Conservation (phyloP, 2,888 invertebrate species). For the Cyrtodaria siliqua region DNA sequence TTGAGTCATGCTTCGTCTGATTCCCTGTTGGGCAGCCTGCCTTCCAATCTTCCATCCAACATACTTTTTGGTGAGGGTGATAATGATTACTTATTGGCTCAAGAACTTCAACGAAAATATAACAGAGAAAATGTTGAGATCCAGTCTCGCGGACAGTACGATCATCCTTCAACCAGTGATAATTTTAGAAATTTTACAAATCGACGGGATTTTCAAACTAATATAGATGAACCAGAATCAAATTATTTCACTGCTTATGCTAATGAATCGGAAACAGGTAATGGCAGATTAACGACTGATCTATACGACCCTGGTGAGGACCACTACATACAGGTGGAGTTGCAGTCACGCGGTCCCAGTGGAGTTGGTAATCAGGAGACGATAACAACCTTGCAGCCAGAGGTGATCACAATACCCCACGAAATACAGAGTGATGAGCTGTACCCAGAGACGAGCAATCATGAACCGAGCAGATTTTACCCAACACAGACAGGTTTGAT, state of each 20-base stretch:
- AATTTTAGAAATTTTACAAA: not conserved
- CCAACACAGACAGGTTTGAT: too few species aligned
- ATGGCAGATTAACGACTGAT: constrained; percentile 18
- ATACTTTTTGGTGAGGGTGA: constrained; percentile 53
- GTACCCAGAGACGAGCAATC: too few species aligned
- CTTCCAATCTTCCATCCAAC: constrained; percentile 37
- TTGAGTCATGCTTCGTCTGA: not conserved
- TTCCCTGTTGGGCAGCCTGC: constrained; percentile 18
- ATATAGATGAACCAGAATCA: too few species aligned
- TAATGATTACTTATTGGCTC: constrained; percentile 48
- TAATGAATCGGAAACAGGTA: not conserved
- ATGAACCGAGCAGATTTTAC: too few species aligned
- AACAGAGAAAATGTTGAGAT: constrained; percentile 32
- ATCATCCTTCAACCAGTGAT: constrained; percentile 12
- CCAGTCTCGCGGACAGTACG: constrained; percentile 15
- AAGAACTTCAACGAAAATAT: constrained; percentile 40
- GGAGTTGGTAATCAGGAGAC: not conserved
- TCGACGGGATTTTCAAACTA: too few species aligned
- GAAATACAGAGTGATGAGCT: constrained; percentile 16
- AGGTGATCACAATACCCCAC: not conserved
- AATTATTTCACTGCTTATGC: not conserved
- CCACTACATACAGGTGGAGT: not conserved
- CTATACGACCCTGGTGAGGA: not conserved
- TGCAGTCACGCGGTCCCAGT: not conserved
- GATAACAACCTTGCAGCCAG: too few species aligned